Percentiles rank a stretch among this genome's conserved stretches.
phyloP scores from a whole-genome alignment of 2,888 invertebrate species.

The Hydropsyche betteni region DNA sequence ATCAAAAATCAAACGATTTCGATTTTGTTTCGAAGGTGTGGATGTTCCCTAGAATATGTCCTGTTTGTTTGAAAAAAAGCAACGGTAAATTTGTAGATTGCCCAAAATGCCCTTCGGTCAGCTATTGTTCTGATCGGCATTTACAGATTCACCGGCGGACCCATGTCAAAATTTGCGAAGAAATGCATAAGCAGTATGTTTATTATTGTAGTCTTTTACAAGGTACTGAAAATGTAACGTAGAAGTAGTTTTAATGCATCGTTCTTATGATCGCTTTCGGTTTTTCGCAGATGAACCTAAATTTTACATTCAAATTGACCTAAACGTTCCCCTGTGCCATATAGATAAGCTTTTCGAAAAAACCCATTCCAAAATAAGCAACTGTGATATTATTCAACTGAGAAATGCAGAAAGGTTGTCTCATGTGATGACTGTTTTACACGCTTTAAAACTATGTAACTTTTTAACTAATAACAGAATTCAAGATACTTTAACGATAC shows the following conservation, averaged over 20 bases:
- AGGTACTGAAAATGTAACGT: conserved; percentile 44
- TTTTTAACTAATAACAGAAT: conserved; percentile 50
- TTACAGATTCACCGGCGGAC: conserved; percentile 43
- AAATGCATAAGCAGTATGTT: conserved; percentile 54
- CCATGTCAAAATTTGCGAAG: conserved; percentile 43
- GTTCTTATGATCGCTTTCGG: background rate
- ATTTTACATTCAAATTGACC: background rate
- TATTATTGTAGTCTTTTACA: conserved; percentile 50
- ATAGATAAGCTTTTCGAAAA: background rate
- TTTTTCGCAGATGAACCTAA: background rate
- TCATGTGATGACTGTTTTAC: conserved; percentile 51
- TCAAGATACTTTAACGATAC: conserved; percentile 53
- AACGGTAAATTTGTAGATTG: conserved; percentile 53
- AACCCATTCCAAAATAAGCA: background rate
- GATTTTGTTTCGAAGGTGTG: conserved; percentile 52
- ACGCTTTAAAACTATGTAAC: conserved; percentile 52
- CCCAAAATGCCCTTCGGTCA: conserved; percentile 53
- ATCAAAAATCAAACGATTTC: conserved; percentile 24
- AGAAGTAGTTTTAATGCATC: background rate
- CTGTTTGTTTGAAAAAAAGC: conserved; percentile 54
- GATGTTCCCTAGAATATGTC: conserved; percentile 55
- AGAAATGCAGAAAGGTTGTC: conserved; percentile 49
- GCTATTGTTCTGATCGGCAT: conserved; percentile 53
- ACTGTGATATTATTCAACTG: background rate
- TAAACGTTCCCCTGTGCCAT: background rate